phyloP scores from a whole-genome alignment of 2,113 vertebrate genomes.

The Machaerirhynchus nigripectus region DNA sequence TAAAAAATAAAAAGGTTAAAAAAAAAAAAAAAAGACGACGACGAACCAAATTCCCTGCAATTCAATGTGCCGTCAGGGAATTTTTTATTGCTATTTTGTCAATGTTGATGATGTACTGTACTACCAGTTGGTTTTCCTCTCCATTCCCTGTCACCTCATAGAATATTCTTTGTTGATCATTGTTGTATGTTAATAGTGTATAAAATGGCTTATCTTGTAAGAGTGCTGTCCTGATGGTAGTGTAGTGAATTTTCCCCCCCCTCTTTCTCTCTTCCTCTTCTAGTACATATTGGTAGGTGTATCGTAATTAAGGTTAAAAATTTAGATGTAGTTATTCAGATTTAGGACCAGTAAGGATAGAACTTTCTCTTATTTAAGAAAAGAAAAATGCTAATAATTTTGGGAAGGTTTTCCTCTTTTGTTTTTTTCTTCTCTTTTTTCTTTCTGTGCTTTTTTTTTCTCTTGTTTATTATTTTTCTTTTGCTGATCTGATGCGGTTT shows the following conservation, averaged over 20 bases:
- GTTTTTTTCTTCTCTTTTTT: neutral
- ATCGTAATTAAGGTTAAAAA: slow-evolving; percentile 93
- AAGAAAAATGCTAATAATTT: slow-evolving; percentile 80
- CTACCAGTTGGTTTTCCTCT: slow-evolving; percentile 83
- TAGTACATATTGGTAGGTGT: slow-evolving; percentile 95
- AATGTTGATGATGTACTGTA: slow-evolving; percentile 89
- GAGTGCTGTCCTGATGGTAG: slow-evolving; percentile 94
- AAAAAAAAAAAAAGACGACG: slow-evolving; percentile 24
- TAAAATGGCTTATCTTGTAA: slow-evolving; percentile 87
- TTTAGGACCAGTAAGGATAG: slow-evolving; percentile 98
- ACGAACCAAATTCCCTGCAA: slow-evolving; percentile 80
- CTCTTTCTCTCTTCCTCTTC: slow-evolving; percentile 80
- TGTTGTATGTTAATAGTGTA: slow-evolving; percentile 91
- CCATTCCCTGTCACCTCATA: slow-evolving; percentile 82
- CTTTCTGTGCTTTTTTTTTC: slow-evolving; percentile 41
- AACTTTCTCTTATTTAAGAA: slow-evolving; percentile 94
- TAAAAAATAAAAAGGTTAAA: slow-evolving; percentile 59
- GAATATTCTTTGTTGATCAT: slow-evolving; percentile 84
- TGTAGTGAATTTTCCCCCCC: slow-evolving; percentile 81
- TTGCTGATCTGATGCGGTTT: slow-evolving; percentile 93
- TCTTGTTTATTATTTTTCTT: slow-evolving; percentile 62
- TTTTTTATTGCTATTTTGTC: slow-evolving; percentile 86
- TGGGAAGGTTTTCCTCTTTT: slow-evolving; percentile 76
- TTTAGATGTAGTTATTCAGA: slow-evolving; percentile 94
- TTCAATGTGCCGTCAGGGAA: slow-evolving; percentile 81